Conservation (phyloP, 2,797 vertebrate genomes). For the Lutjanus argentimaculatus region DNA sequence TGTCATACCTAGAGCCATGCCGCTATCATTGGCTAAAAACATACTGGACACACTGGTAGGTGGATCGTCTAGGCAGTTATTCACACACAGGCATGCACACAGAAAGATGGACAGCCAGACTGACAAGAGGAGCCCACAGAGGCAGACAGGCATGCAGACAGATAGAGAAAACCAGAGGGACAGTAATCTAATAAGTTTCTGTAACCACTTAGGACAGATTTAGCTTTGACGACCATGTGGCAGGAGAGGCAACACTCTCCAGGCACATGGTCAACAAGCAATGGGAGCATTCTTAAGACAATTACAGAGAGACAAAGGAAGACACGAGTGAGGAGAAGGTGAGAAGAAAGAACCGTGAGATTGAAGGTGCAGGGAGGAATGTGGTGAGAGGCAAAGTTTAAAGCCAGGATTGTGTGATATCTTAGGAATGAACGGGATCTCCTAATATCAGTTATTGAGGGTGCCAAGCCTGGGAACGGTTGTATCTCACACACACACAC, state of each 20-base stretch:
- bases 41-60: background rate
- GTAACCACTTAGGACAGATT: conserved; percentile 57
- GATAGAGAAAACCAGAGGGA: conserved; percentile 11
- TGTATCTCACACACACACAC: conserved; percentile 31
- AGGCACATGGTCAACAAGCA: conserved; percentile 5
- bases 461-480: conserved; percentile 53
- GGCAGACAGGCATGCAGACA: conserved; percentile 25
- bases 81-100: background rate
- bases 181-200: conserved; percentile 69
- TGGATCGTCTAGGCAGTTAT: background rate
- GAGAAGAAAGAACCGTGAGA: background rate
- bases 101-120: conserved; percentile 12
- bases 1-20: too few species aligned
- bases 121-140: conserved; percentile 16
- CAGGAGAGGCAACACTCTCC: conserved; percentile 24
- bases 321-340: background rate
- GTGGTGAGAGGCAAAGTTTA: conserved; percentile 18
- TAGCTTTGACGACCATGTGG: conserved; percentile 42
- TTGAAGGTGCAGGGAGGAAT: conserved; percentile 1
- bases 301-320: conserved; percentile 26
- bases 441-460: conserved; percentile 66
- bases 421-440: conserved; percentile 72
- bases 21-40: background rate
- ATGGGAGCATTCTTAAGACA: conserved; percentile 13
- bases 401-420: conserved; percentile 51